Conservation (phyloP, 2,888 invertebrate genomes). For the Tipula helvola region DNA sequence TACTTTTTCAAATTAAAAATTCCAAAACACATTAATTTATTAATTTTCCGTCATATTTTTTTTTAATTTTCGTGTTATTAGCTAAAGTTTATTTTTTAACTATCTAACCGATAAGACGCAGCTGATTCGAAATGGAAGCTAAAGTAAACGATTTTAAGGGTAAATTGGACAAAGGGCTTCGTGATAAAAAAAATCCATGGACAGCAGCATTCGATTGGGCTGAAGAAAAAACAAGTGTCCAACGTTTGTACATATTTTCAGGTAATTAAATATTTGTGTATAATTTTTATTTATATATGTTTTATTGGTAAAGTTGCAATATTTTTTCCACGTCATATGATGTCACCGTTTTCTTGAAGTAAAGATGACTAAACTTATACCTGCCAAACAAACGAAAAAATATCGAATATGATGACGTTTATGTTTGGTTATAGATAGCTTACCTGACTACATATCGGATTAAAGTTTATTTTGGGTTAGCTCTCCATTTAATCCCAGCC, state of each 20-base stretch:
- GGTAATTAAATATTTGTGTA: slow-evolving; percentile 43
- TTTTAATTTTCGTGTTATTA: neutral
- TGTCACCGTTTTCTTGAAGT: neutral
- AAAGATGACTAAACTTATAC: neutral
- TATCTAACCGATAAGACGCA: neutral
- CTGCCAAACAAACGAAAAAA: neutral
- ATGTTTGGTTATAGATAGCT: neutral
- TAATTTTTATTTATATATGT: neutral
- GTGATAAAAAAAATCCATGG: slow-evolving; percentile 62
- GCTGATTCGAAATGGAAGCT: slow-evolving; percentile 29
- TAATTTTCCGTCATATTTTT: neutral
- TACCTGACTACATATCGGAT: neutral
- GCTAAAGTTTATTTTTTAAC: neutral
- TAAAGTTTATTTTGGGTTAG: neutral
- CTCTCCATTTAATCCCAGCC: neutral
- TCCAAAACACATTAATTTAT: neutral
- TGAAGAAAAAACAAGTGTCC: slow-evolving; percentile 61
- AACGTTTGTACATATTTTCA: slow-evolving; percentile 60
- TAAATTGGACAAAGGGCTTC: slow-evolving; percentile 45
- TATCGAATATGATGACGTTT: neutral
- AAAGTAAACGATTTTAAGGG: slow-evolving; percentile 44
- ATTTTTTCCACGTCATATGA: neutral
- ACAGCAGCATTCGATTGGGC: slow-evolving; percentile 47
- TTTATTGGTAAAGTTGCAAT: neutral
- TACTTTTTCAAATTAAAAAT: neutral